These are phyloP conservation scores for Megamerina dolium DNA, from an alignment of 2,888 invertebrate genomes.

Conservation along the genomic window DNA sequence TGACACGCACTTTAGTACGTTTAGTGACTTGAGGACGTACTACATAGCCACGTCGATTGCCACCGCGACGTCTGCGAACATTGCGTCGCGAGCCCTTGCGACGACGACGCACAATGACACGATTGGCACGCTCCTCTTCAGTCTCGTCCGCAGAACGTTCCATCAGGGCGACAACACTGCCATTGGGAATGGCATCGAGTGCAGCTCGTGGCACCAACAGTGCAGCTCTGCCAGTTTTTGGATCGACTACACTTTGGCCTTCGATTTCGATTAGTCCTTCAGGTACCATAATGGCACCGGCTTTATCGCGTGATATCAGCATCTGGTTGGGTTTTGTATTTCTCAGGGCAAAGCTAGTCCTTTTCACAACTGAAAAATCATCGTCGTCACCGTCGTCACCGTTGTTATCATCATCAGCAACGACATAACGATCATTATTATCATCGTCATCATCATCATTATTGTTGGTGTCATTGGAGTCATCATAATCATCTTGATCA, in stretches of 20 bases:
- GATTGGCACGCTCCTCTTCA: constrained; percentile 36
- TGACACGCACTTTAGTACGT: constrained; percentile 19
- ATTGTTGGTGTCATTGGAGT: constrained; percentile 18
- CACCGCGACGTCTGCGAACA: constrained; percentile 20
- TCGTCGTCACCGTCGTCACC: background rate
- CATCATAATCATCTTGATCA: constrained; percentile 11
- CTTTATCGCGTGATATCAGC: constrained; percentile 34
- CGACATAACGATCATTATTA: constrained; percentile 10
- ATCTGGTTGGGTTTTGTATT: constrained; percentile 31
- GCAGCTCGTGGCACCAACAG: constrained; percentile 37
- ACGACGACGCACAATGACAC: constrained; percentile 35
- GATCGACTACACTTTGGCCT: constrained; percentile 37
- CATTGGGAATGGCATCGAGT: constrained; percentile 39
- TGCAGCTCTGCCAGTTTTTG: constrained; percentile 38
- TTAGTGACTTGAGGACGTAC: constrained; percentile 21
- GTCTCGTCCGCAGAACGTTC: constrained; percentile 19
- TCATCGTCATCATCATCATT: constrained; percentile 14
- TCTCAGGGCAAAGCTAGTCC: constrained; percentile 25
- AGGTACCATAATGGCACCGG: constrained; percentile 41
- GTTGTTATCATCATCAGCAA: constrained; percentile 2
- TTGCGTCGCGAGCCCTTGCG: constrained; percentile 28
- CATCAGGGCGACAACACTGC: constrained; percentile 39
- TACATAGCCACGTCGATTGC: constrained; percentile 14
- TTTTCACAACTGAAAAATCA: constrained; percentile 9
- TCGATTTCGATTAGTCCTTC: constrained; percentile 39